Evolutionary conservation across 2,113 vertebrate species (phyloP), one percentile per base, ranked within the genome.

Genomic region (Vimba vimba): DNA sequence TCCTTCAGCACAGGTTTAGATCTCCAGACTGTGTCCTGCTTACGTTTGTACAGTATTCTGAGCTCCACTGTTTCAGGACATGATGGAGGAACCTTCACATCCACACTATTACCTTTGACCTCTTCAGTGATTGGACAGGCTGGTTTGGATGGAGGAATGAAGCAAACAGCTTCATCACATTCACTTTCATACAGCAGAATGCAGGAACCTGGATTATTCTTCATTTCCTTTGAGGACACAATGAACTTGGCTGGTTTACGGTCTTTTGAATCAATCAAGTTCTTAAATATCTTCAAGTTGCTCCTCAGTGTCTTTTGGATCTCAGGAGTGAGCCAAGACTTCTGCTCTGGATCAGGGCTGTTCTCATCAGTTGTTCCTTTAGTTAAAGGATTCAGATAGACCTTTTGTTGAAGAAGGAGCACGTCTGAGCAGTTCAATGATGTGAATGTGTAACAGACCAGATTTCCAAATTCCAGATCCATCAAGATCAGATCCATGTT

Each of bases 381-480:
- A 19, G 8, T 8, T 79, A 15, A 68, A 45, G 84, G 47, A 33
- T 27, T 23, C 6, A 90, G 55, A 52, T 9, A 83, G 33, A 33
- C 0, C 4, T 19, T 8, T 36, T 86, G 74, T 21, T 86, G 23
- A 25, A 1, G 50, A 19, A 90, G 66, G 21, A 87, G 36, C 1
- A 36, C 36, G 1, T 89, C 90, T 23, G 84, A 47, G 0, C 75
- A 11, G 2, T 82, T 2, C 7, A 92, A 6, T 1, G 82, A 88
- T 3, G 88, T 87, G 52, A 92, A 84, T 0, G 73, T 79, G 19
- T 87, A 88, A 8, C 69, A 85, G 19, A 91, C 23, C 6, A 89
- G 10, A 73, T 82, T 88, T 4, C 59, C 75, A 21, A 25, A 50
- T 0, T 21, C 8, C 2, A 21, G 33, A 45, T 89, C 39, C 6